Percentiles rank a stretch among this genome's conserved stretches.
Conservation (phyloP, 2,888 invertebrate species). For the Polydesmus complanatus region DNA sequence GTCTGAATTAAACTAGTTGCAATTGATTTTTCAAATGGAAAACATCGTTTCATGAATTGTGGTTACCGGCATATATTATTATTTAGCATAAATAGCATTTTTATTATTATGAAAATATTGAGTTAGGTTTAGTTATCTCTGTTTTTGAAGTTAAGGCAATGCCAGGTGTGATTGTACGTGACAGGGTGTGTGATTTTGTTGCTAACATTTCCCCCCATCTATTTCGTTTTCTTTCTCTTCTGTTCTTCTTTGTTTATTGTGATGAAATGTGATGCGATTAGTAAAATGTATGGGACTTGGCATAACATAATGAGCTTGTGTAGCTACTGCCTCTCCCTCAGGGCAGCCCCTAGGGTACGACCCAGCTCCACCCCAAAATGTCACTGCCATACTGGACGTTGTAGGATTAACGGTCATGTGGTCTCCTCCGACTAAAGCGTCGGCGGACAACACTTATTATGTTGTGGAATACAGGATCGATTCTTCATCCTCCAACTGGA, state of each 20-base stretch:
- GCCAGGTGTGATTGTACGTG: too few relatives aligned
- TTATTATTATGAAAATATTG: too few relatives aligned
- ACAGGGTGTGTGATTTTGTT: too few relatives aligned
- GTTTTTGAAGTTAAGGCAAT: too few relatives aligned
- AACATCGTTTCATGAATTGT: too few relatives aligned
- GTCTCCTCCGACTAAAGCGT: slow-evolving; percentile 21
- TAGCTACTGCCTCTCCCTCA: slow-evolving; percentile 22
- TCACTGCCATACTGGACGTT: slow-evolving; percentile 26
- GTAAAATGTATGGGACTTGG: neutral
- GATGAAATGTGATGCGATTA: neutral
- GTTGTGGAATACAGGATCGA: slow-evolving; percentile 22
- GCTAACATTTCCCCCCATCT: too few relatives aligned
- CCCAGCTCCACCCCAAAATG: slow-evolving; percentile 26
- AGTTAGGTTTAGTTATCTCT: too few relatives aligned
- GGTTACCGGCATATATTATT: too few relatives aligned
- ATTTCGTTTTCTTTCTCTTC: neutral
- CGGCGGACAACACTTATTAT: slow-evolving; percentile 23
- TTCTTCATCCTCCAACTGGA: slow-evolving; percentile 7
- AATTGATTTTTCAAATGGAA: too few relatives aligned
- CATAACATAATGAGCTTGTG: slow-evolving; percentile 15
- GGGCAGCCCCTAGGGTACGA: slow-evolving; percentile 27
- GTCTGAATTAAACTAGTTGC: too few relatives aligned
- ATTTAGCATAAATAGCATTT: too few relatives aligned
- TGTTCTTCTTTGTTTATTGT: neutral
- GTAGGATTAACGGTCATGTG: slow-evolving; percentile 26